Conservation (phyloP, 2,113 vertebrate genomes). For the Malurus cyaneus region DNA sequence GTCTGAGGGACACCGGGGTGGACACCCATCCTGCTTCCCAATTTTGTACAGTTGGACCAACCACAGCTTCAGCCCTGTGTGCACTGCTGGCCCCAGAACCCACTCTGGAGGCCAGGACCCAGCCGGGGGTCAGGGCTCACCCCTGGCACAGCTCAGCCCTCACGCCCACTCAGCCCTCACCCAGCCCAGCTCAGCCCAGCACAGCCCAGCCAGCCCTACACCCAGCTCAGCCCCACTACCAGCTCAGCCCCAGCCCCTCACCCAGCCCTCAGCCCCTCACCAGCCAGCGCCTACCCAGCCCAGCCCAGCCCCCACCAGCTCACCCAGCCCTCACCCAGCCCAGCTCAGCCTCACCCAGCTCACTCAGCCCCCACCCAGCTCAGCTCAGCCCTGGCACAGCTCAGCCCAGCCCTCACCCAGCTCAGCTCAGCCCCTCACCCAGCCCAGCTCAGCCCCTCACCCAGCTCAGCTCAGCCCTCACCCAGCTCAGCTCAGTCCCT, state of each 20-base stretch:
- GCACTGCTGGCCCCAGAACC: background rate
- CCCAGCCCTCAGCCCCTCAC: no score
- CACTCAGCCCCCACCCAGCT: background rate
- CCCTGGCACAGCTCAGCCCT: background rate
- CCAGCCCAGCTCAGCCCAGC: background rate
- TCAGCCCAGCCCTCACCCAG: background rate
- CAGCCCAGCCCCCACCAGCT: no score
- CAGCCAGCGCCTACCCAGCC: no score
- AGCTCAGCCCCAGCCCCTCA: no score
- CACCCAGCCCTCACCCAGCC: no score
- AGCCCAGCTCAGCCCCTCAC: no score
- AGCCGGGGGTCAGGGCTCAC: background rate
- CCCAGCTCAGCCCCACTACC: background rate
- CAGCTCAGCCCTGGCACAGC: no score
- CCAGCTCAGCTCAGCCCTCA: no score
- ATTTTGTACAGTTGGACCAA: accelerated
- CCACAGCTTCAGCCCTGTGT: background rate
- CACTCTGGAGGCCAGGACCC: background rate
- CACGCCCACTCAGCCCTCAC: background rate
- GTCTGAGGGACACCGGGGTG: accelerated
- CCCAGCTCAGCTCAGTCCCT: background rate
- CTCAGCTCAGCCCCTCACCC: no score
- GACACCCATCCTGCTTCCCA: accelerated
- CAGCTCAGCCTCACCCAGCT: no score
- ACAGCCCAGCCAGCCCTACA: background rate